Evolutionary conservation across 2,113 vertebrate genomes (phyloP).

Genomic region (Cervus canadensis): DNA sequence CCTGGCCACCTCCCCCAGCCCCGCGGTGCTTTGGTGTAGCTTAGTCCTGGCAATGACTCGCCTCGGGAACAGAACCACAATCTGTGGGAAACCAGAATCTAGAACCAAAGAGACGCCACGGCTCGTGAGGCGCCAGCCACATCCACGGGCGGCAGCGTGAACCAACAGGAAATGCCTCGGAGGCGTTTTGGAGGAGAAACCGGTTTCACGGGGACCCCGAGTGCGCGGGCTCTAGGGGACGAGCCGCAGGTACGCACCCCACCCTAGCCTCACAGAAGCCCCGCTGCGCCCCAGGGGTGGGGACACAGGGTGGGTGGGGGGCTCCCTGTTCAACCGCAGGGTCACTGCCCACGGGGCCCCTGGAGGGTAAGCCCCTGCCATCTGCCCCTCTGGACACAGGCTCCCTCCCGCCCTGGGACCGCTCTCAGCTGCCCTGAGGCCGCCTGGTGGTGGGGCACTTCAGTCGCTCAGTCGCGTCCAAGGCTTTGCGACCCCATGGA

Average conservation of each 20-base stretch:
- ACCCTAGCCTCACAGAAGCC: not conserved
- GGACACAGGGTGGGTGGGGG: not conserved
- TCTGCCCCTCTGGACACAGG: not conserved
- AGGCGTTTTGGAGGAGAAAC: not conserved
- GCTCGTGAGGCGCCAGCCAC: not conserved
- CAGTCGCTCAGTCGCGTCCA: fast-evolving
- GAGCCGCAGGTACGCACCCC: fast-evolving
- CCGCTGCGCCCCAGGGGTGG: fast-evolving
- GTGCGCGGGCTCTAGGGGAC: fast-evolving
- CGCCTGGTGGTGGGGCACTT: not conserved
- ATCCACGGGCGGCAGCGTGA: fast-evolving
- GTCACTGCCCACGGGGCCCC: not conserved
- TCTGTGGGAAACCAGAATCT: not conserved
- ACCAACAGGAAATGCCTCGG: not conserved
- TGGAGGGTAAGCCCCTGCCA: not conserved
- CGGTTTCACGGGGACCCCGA: too few species aligned
- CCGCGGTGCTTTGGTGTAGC: not conserved
- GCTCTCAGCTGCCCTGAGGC: not conserved
- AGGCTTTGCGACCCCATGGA: not conserved
- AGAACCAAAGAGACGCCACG: not conserved
- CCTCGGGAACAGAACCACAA: not conserved
- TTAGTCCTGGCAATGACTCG: not conserved
- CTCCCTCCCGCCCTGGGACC: not conserved
- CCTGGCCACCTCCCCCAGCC: not conserved
- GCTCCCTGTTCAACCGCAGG: not conserved